Evolutionary conservation across 30 jellyfish, hydroid and myxozoan genomes (phyloP).

Genomic region (Mastigias papua): DNA sequence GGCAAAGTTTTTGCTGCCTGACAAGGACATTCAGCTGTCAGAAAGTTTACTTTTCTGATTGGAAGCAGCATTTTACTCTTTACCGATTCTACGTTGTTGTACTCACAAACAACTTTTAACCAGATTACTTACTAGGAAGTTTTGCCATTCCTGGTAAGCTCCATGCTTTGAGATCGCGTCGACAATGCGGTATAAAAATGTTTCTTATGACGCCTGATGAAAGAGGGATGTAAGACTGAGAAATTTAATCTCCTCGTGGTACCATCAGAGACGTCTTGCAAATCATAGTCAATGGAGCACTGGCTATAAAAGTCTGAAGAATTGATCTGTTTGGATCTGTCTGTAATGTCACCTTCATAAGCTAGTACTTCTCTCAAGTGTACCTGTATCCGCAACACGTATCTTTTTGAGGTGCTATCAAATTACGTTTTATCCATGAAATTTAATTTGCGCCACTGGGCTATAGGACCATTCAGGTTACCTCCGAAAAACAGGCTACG

Average conservation of each 20-base stretch:
- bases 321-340: background rate
- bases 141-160: too few relatives aligned
- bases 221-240: background rate
- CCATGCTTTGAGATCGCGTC: too few relatives aligned
- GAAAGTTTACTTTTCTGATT: too few relatives aligned
- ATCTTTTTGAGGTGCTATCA: background rate
- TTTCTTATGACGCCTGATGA: background rate
- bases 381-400: background rate
- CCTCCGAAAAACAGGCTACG: slow-evolving; percentile 10
- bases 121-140: too few relatives aligned
- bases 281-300: background rate
- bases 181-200: too few relatives aligned
- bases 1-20: too few relatives aligned
- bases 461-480: too few relatives aligned
- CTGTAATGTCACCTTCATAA: background rate
- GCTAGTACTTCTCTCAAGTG: background rate
- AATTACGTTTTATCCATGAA: background rate
- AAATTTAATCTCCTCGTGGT: background rate
- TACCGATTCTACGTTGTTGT: too few relatives aligned
- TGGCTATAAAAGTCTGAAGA: background rate
- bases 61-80: too few relatives aligned
- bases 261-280: background rate
- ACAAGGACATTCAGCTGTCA: too few relatives aligned
- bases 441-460: background rate
- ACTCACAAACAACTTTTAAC: too few relatives aligned